phyloP scores from a whole-genome alignment of 2,113 vertebrate species.

The Ranitomeya variabilis region DNA sequence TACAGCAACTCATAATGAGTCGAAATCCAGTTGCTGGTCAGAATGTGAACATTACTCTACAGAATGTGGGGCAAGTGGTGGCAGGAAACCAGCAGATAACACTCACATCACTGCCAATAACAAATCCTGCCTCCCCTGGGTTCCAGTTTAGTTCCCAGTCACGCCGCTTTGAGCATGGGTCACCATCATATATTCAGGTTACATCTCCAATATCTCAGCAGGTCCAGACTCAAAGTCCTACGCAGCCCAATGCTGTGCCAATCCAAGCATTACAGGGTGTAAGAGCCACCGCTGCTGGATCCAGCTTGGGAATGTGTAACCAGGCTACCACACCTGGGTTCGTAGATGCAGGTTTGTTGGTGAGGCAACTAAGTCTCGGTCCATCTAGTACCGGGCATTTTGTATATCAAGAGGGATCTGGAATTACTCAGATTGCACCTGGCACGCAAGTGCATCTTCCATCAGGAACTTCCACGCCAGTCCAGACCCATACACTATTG shows the following conservation, averaged over 20 bases:
- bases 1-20: conserved; percentile 85
- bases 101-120: conserved; percentile 79
- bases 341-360: conserved; percentile 84
- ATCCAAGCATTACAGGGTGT: conserved; percentile 76
- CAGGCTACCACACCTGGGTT: conserved; percentile 84
- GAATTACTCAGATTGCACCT: conserved; percentile 82
- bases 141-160: conserved; percentile 87
- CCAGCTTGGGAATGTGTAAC: conserved; percentile 80
- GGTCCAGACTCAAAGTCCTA: conserved; percentile 88
- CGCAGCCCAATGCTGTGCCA: conserved; percentile 81
- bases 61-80: conserved; percentile 83
- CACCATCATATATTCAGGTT: conserved; percentile 87
- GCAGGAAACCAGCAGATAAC: conserved; percentile 89
- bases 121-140: conserved; percentile 82
- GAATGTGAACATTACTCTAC: conserved; percentile 91
- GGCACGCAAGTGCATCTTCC: conserved; percentile 80
- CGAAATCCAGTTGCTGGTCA: conserved; percentile 85
- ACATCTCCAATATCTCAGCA: conserved; percentile 85
- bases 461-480: conserved; percentile 66
- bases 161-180: conserved; percentile 84
- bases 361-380: conserved; percentile 83
- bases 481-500: conserved; percentile 82
- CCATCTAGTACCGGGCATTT: conserved; percentile 82
- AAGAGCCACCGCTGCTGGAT: conserved; percentile 74
- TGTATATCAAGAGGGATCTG: conserved; percentile 86